Evolutionary conservation across 2,888 invertebrate species (phyloP), one percentile per base, ranked within the genome.

Genomic region (Tenthredo mesomela): DNA sequence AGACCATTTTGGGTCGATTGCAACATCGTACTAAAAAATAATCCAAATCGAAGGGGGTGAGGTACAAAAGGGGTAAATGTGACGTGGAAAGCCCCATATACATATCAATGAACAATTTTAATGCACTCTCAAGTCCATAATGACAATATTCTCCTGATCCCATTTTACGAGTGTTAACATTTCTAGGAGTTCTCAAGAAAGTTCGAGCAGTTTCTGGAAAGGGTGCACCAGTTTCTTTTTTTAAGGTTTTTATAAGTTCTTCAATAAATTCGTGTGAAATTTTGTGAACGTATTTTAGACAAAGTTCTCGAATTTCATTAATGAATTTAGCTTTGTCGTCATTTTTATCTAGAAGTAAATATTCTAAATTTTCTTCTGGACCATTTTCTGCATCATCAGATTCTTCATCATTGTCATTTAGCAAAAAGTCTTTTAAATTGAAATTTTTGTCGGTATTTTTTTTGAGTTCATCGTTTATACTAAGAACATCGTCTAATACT

Each of bases 221-320:
- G 37, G 70, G 37, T 40, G 70, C 70, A 71, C 70, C 70, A 40
- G 70, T 71, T 40, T 37, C 40, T 40, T 71, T 40, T 71, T 6
- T 71, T 10, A 71, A 71, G 40, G n/a, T 71, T 71, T 37, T 71
- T 18, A 71, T 71, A 33, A 71, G 70, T 71, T 71, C 70, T 40
- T 71, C n/a, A 71, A 71, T 71, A 71, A 71, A 71, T 71, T 37
- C 70, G 70, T 71, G 40, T 37, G 70, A 71, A 71, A 71, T 71
- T 40, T 71, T 71, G 70, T 71, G 70, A 40, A 71, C 70, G 70
- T 71, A 71, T 71, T 71, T 71, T 18, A 71, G 70, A 40, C 70
- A 71, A 71, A 71, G 70, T 71, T 71, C n/a, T 71, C 70, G 70
- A 71, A 71, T 71, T 71, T 71, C 70, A 71, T 37, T 40, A 5